A percentile compares a stretch with the other conserved stretches of the same genome.
phyloP scores from a whole-genome alignment of 2,113 vertebrate species.

The Varanus komodoensis region DNA sequence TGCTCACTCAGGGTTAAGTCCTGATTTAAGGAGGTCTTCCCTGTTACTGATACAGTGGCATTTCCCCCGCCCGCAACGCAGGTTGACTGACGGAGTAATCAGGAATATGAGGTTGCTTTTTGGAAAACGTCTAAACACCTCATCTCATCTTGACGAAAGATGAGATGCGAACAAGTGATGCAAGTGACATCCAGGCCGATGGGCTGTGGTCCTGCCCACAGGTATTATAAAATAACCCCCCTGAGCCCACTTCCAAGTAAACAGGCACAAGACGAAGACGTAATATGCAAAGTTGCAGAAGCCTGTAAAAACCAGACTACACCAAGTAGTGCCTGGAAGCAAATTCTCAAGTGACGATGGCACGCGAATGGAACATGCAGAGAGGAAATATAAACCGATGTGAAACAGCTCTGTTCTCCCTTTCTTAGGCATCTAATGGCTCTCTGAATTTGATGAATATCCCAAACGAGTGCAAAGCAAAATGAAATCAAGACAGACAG shows the following conservation, averaged over 20 bases:
- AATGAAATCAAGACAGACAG: conserved; percentile 23
- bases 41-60: too few species aligned
- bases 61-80: too few species aligned
- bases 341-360: not conserved
- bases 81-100: too few species aligned
- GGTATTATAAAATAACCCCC: not conserved
- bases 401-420: not conserved
- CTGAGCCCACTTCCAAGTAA: not conserved
- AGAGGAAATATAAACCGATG: not conserved
- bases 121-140: not conserved
- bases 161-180: not conserved
- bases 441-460: not conserved
- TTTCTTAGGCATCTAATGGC: not conserved
- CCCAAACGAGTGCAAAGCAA: not conserved
- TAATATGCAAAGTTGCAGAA: not conserved
- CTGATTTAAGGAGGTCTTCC: too few species aligned
- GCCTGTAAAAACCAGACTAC: not conserved
- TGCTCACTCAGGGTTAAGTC: too few species aligned
- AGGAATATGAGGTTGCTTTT: too few species aligned
- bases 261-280: too few species aligned
- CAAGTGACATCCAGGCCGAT: not conserved
- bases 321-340: not conserved
- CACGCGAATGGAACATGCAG: not conserved
- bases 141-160: not conserved
- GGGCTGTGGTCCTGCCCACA: not conserved